Base-by-base conservation (phyloP, 2,888 invertebrate species). In the Elysia crispata region DNA sequence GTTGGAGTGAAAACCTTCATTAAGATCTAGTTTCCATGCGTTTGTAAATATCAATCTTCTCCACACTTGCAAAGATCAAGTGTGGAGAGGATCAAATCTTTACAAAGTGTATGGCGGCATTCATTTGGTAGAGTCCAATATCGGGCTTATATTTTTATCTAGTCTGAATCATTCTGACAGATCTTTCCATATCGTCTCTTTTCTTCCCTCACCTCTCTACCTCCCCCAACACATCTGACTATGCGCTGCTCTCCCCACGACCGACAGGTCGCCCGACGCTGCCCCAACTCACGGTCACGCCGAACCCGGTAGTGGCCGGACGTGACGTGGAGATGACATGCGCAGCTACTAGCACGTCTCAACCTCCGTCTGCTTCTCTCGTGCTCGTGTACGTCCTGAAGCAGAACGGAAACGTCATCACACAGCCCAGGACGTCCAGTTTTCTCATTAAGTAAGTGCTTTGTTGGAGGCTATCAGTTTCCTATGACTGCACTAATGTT, bases 321-420 rank as follows among this genome's bases (percentile, higher is more conserved):
- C 62, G 30, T 69, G 79, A 80, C 60, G 79, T 80, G 20, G 64
- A 67, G 20, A 66, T 80, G 60, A 54, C 66, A n/a, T 80, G 79
- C 23, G 18, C 50, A 49, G 30, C 79, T 13, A 31, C 75, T 8
- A 75, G 75, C 23, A 76, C 75, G 49, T 80, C 79, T n/a, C 28
- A 30, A 25, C 79, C 79, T 11, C 25, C 28, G 49, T 69, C 13
- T 28, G 23, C 33, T 28, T 54, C 31, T 41, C 62, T 80, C 67
- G 25, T 33, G 15, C 30, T 80, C 41, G 62, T 49, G 6, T 80
- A 80, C 76, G 75, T 75, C 75, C 70, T 80, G 23, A 80, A 80
- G 70, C 75, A 80, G 23, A 80, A 80, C 28, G 79, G 79, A 28
- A 66, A 66, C 66, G 66, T 66, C 28, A 66, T 66, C 66, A 66